Evolutionary conservation across 2,888 invertebrate species (phyloP), one percentile per base, ranked within the genome.

Genomic region (Heliconius charithonia): DNA sequence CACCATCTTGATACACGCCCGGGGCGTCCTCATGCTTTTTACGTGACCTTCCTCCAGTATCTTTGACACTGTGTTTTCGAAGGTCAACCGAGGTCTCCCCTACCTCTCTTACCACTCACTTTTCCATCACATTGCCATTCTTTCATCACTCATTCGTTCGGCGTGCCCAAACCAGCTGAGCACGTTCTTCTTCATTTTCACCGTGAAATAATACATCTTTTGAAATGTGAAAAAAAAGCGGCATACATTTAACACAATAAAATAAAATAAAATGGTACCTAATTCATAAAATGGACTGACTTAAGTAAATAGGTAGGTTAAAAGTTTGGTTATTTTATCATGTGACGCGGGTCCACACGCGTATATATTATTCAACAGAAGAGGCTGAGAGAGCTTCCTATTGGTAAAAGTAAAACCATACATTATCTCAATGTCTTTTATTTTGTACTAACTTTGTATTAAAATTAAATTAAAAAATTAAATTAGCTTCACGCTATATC

Each of bases 301-400:
- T 63, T 63, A 81, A 81, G 71, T 79, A 81, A 81, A 77, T 66
- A 77, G 75, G 29, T 77, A 29, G 62, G 62, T 79, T 76, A 79
- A 79, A 73, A 76, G 73, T 71, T 71, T 65, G 25, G 51, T 62
- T 75, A 56, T 73, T 66, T 76, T 79, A 73, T 71, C n/a, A 71
- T 72, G 77, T 77, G 81, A 77, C 56, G 62, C 63, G 77, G 77
- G 79, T 75, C 67, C n/a, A 74, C 32, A 32, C 13, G 2, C 13
- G 27, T 51, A 76, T 77, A 71, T 77, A 66, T 77, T 77, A 77
- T 77, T 77, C 72, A 71, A 77, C 10, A 72, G 65, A 25, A 56
- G 72, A n/a, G 45, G 76, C 62, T 76, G 12, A 16, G 13, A 71
- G 32, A 12, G 62, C 29, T 45, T 37, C 45, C 62, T 76, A 69